A percentile compares a stretch with the other conserved stretches of the same genome.
These are phyloP conservation scores for Eclectus roratus DNA, from an alignment of 2,113 vertebrate species.

Conservation along the genomic window DNA sequence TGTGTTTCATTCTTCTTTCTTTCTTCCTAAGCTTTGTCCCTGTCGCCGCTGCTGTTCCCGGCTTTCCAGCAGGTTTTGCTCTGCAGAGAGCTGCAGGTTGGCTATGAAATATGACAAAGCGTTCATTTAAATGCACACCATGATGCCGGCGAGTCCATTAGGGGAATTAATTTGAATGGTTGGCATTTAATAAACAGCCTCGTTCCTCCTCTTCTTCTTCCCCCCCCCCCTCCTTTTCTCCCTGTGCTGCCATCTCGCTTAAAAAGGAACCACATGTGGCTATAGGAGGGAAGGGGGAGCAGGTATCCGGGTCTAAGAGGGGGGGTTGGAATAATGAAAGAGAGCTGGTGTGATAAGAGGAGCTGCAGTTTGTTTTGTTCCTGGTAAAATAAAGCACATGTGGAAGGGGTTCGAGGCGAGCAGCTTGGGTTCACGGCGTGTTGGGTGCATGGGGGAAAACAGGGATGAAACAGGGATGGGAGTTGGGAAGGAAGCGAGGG, in stretches of 20 bases:
- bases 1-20: neutral
- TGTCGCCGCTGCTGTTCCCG: neutral
- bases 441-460: neutral
- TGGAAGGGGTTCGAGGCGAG: neutral
- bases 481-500: neutral
- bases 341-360: neutral
- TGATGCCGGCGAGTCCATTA: constrained; percentile 46
- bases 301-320: neutral
- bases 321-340: neutral
- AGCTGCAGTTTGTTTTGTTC: constrained; percentile 24
- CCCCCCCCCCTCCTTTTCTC: neutral
- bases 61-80: constrained; percentile 20
- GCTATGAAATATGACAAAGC: constrained; percentile 56
- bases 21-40: neutral
- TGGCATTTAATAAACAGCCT: constrained; percentile 60
- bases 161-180: constrained; percentile 67
- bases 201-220: neutral
- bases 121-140: constrained; percentile 61
- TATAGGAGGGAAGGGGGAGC: neutral
- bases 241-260: neutral
- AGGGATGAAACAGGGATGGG: neutral
- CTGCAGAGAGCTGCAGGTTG: constrained; percentile 54
- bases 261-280: constrained; percentile 7
- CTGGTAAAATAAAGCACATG: neutral
- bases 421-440: neutral